Percentiles rank a stretch among this genome's conserved stretches.
These are phyloP conservation scores for Muschampia plurimacula DNA, from an alignment of 2,888 invertebrate species.

Conservation along the genomic window DNA sequence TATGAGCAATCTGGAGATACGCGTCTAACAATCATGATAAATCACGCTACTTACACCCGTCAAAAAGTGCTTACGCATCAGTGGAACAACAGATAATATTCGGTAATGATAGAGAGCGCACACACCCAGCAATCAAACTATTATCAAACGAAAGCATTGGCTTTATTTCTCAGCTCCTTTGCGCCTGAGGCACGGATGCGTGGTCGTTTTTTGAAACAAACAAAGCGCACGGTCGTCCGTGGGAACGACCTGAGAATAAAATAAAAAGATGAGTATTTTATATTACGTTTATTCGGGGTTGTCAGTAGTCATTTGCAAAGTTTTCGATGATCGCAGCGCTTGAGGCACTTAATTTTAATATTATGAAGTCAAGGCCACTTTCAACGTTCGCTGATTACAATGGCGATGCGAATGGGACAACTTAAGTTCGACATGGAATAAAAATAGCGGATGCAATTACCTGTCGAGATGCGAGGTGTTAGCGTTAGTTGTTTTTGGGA, in stretches of 20 bases:
- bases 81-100: conserved; percentile 68
- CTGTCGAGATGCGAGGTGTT: conserved; percentile 40
- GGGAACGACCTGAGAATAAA: conserved; percentile 75
- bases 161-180: conserved; percentile 64
- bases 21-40: conserved; percentile 63
- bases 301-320: conserved; percentile 65
- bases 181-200: conserved; percentile 77
- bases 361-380: conserved; percentile 50
- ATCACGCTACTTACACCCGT: conserved; percentile 74
- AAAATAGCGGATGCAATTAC: conserved; percentile 71
- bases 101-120: conserved; percentile 71
- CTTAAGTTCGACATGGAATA: conserved; percentile 51
- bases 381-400: conserved; percentile 58
- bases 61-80: conserved; percentile 70
- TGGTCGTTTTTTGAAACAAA: conserved; percentile 52
- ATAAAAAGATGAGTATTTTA: conserved; percentile 58
- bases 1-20: conserved; percentile 54
- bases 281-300: conserved; percentile 64
- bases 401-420: conserved; percentile 62
- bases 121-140: conserved; percentile 70
- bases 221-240: conserved; percentile 72
- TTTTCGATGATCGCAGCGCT: conserved; percentile 55
- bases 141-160: conserved; percentile 72
- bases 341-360: conserved; percentile 43
- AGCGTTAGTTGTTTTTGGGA: conserved; percentile 44